Conservation (phyloP, 92 coral and sea anemone genomes). For the Umimayanthus chanpuru region DNA sequence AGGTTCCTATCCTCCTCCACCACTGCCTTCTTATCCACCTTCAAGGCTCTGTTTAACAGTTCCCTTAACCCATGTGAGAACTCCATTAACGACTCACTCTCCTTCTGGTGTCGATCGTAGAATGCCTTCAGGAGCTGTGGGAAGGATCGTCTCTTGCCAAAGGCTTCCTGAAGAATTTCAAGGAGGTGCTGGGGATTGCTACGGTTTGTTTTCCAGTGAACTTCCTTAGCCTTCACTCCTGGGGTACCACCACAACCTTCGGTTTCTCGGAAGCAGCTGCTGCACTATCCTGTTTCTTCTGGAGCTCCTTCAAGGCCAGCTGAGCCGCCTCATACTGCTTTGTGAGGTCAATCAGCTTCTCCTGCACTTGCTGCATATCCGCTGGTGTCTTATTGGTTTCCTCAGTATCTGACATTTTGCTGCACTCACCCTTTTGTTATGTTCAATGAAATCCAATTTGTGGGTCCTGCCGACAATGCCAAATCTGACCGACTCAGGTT, state of each 20-base stretch:
- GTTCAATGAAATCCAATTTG: too few species aligned
- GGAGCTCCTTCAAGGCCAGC: slow-evolving; percentile 2
- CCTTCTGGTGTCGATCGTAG: slow-evolving; percentile 49
- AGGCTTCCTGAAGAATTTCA: slow-evolving; percentile 32
- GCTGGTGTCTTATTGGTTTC: background rate
- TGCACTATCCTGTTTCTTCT: background rate
- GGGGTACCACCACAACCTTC: slow-evolving; percentile 19
- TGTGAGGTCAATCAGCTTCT: background rate
- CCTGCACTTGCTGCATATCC: slow-evolving; percentile 12
- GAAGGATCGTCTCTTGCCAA: slow-evolving; percentile 30
- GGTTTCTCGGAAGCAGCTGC: background rate
- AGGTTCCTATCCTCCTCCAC: slow-evolving; percentile 45
- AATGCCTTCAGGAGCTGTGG: slow-evolving; percentile 54
- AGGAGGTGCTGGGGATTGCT: slow-evolving; percentile 1
- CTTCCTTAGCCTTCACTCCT: slow-evolving; percentile 19
- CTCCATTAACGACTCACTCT: slow-evolving; percentile 36
- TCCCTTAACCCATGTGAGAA: slow-evolving; percentile 55
- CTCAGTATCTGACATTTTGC: slow-evolving; percentile 2
- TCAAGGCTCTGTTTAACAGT: slow-evolving; percentile 44
- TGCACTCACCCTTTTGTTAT: background rate
- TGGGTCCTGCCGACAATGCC: too few species aligned
- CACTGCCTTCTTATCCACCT: slow-evolving; percentile 49
- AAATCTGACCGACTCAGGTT: too few species aligned
- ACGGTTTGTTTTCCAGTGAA: background rate
- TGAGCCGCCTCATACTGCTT: slow-evolving; percentile 6